Evolutionary conservation across 2,797 vertebrate genomes (phyloP).

Genomic region (Perodicticus potto): DNA sequence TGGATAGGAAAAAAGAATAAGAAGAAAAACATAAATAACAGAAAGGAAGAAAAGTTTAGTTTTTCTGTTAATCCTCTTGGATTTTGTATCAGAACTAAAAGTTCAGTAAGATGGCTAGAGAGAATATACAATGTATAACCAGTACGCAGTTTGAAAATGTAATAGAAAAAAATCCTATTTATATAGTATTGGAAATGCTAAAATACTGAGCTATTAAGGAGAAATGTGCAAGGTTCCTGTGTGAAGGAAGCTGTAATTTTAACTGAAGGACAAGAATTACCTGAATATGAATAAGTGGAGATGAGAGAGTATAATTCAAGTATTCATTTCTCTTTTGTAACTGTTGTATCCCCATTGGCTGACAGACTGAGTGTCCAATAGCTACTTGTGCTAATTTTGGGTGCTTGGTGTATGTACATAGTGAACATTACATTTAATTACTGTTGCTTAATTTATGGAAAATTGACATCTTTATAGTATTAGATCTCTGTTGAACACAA

Average conservation of each 20-base stretch:
- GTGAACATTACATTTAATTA: neutral
- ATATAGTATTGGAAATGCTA: neutral
- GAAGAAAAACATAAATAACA: neutral
- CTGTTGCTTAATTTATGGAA: neutral
- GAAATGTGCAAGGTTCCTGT: neutral
- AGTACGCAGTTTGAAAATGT: constrained; percentile 18
- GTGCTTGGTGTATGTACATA: neutral
- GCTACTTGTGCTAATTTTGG: neutral
- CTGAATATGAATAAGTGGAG: neutral
- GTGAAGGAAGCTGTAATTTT: neutral
- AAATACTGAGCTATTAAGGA: neutral
- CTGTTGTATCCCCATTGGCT: neutral
- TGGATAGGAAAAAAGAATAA: neutral
- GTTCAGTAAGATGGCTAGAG: neutral
- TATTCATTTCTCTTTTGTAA: neutral
- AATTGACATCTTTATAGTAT: neutral
- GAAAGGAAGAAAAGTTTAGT: neutral
- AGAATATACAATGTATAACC: neutral
- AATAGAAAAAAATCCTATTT: neutral
- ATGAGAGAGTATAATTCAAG: neutral
- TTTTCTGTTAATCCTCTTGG: neutral
- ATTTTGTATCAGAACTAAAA: constrained; percentile 2
- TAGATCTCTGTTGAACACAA: neutral
- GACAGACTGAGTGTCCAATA: neutral
- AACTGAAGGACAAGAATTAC: neutral